Conservation (phyloP, 2,888 invertebrate species). For the Eretmocerus hayati region DNA sequence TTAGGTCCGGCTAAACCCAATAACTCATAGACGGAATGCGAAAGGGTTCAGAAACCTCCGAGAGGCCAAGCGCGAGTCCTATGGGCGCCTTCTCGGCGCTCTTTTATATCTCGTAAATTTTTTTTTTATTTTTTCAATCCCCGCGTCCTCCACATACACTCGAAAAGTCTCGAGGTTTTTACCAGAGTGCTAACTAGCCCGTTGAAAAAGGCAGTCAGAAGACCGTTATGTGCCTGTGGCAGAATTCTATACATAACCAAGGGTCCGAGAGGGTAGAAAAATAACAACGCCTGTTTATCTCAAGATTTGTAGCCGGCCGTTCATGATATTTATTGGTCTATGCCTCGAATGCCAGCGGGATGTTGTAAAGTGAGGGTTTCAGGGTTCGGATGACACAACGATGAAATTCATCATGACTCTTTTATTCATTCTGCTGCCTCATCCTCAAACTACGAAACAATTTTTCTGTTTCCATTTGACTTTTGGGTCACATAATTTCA, state of each 20-base stretch:
- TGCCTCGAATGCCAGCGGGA: conserved; percentile 8
- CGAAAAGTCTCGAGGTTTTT: conserved; percentile 12
- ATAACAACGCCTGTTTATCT: conserved; percentile 40
- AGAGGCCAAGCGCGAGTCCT: no score
- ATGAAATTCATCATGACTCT: conserved; percentile 40
- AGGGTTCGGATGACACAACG: conserved; percentile 35
- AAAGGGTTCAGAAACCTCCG: conserved; percentile 32
- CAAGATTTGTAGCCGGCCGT: conserved; percentile 41
- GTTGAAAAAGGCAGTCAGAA: conserved; percentile 14
- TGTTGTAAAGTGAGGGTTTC: conserved; percentile 9
- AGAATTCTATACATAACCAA: conserved; percentile 25
- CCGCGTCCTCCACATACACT: neutral
- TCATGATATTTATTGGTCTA: conserved; percentile 39
- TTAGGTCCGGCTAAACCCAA: conserved; percentile 32
- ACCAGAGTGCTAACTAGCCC: conserved; percentile 7
- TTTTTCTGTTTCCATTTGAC: no score
- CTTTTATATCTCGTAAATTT: conserved; percentile 4
- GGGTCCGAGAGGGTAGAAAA: conserved; percentile 29
- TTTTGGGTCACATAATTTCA: no score
- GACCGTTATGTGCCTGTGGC: conserved; percentile 20
- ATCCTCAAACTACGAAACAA: no score
- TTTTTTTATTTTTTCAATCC: conserved; percentile 3
- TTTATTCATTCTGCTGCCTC: neutral
- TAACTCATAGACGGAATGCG: conserved; percentile 40
- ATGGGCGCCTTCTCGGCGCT: conserved; percentile 22